These are phyloP conservation scores for Moxostoma hubbsi DNA, from an alignment of 2,797 vertebrate genomes.

Conservation along the genomic window DNA sequence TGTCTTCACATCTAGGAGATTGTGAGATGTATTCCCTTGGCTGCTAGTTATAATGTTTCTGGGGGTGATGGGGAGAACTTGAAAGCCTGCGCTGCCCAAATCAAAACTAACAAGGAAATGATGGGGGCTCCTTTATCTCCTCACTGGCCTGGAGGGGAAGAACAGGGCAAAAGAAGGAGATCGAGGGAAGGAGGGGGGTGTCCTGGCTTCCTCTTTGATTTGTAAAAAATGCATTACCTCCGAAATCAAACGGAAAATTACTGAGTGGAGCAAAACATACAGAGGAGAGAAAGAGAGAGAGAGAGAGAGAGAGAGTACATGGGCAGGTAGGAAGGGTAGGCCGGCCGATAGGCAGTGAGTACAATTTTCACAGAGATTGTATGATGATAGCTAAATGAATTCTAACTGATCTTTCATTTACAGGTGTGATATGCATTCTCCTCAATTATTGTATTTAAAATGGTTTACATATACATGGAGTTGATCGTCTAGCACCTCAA, in stretches of 20 bases:
- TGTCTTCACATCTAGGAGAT: conserved; percentile 72
- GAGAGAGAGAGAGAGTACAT: conserved; percentile 36
- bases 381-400: conserved; percentile 12
- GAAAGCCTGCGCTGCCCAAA: conserved; percentile 93
- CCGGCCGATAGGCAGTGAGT: conserved; percentile 47
- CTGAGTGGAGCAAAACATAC: conserved; percentile 78
- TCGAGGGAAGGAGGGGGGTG: conserved; percentile 65
- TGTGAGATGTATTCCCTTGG: conserved; percentile 85
- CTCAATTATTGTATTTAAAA: neutral
- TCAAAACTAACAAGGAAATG: conserved; percentile 98
- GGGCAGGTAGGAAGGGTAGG: conserved; percentile 50
- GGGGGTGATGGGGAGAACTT: conserved; percentile 94
- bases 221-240: conserved; percentile 93
- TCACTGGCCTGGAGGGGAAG: conserved; percentile 81
- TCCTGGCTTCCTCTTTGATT: conserved; percentile 88
- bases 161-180: conserved; percentile 68
- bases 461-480: neutral
- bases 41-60: conserved; percentile 99
- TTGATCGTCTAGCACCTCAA: neutral
- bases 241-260: conserved; percentile 93
- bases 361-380: conserved; percentile 19
- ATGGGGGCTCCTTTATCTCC: conserved; percentile 89
- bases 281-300: conserved; percentile 55
- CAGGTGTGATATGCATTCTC: conserved; percentile 4
- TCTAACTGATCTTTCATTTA: conserved; percentile 30